Evolutionary conservation across 2,888 invertebrate species (phyloP).

Genomic region (Macrosoma leucophasiata): DNA sequence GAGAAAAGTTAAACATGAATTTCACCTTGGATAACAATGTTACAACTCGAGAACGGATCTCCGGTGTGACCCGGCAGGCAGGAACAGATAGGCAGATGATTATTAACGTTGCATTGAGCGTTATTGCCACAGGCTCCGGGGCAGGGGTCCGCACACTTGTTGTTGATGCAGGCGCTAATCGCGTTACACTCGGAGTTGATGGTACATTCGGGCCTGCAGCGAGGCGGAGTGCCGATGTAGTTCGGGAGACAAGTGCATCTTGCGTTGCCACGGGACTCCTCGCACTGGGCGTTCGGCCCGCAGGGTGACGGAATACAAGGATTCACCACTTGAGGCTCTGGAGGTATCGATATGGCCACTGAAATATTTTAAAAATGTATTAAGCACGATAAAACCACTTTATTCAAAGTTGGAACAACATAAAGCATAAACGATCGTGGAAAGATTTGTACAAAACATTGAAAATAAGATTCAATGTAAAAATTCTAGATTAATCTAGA

Average conservation of each 20-base stretch:
- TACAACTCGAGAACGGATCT: slow-evolving; percentile 80
- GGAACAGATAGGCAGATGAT: slow-evolving; percentile 81
- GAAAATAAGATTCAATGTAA: too few relatives aligned
- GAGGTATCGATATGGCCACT: slow-evolving; percentile 46
- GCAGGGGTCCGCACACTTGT: slow-evolving; percentile 85
- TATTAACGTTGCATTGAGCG: slow-evolving; percentile 82
- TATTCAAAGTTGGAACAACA: too few relatives aligned
- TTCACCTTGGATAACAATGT: slow-evolving; percentile 17
- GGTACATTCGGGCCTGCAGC: slow-evolving; percentile 84
- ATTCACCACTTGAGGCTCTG: slow-evolving; percentile 46
- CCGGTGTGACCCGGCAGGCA: slow-evolving; percentile 82
- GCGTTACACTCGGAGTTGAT: slow-evolving; percentile 83
- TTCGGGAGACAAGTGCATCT: slow-evolving; percentile 83
- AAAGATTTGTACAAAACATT: too few relatives aligned
- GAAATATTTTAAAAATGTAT: slow-evolving; percentile 25
- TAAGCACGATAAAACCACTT: too few relatives aligned
- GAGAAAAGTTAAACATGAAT: slow-evolving; percentile 6
- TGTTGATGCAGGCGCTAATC: slow-evolving; percentile 80
- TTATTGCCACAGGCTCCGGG: slow-evolving; percentile 86
- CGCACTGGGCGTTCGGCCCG: slow-evolving; percentile 85
- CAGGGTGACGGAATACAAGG: slow-evolving; percentile 87
- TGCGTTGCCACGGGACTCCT: slow-evolving; percentile 78
- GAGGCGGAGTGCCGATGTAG: slow-evolving; percentile 84
- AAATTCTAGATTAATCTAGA: too few relatives aligned
- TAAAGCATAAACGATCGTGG: too few relatives aligned